Evolutionary conservation across 2,797 vertebrate genomes (phyloP).

Genomic region (Rhinoraja longicauda): DNA sequence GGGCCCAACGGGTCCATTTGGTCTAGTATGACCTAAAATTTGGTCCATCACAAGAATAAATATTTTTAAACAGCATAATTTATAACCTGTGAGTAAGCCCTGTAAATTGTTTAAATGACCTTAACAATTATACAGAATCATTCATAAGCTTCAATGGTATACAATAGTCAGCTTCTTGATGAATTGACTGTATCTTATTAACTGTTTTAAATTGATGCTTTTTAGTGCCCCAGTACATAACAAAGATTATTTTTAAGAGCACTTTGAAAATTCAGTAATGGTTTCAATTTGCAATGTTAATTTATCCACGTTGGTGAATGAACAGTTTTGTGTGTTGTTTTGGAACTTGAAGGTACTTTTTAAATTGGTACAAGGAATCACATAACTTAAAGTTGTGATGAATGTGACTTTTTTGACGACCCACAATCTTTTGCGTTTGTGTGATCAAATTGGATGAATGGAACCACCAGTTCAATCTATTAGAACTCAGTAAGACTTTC

Average conservation of each 20-base stretch:
- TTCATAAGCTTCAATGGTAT: not conserved
- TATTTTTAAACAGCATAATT: not conserved
- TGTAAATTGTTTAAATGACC: not conserved
- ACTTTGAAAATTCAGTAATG: too few species aligned
- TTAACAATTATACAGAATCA: not conserved
- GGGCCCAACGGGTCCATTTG: too few species aligned
- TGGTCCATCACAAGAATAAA: not conserved
- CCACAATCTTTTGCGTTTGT: not conserved
- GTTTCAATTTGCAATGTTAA: not conserved
- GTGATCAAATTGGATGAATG: not conserved
- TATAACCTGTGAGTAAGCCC: not conserved
- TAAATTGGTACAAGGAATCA: not conserved
- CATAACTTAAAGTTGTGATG: not conserved
- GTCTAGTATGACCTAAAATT: not conserved
- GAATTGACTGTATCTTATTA: not conserved
- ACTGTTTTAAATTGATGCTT: too few species aligned
- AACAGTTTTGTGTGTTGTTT: not conserved
- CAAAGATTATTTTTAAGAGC: not conserved
- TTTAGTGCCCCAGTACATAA: not conserved
- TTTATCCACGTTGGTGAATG: not conserved
- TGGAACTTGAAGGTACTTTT: not conserved
- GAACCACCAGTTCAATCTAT: not conserved
- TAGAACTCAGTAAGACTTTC: not conserved
- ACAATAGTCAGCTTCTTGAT: not conserved
- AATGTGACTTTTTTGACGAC: not conserved